Evolutionary conservation across 2,113 vertebrate species (phyloP).

Genomic region (Callocephalon fimbriatum): DNA sequence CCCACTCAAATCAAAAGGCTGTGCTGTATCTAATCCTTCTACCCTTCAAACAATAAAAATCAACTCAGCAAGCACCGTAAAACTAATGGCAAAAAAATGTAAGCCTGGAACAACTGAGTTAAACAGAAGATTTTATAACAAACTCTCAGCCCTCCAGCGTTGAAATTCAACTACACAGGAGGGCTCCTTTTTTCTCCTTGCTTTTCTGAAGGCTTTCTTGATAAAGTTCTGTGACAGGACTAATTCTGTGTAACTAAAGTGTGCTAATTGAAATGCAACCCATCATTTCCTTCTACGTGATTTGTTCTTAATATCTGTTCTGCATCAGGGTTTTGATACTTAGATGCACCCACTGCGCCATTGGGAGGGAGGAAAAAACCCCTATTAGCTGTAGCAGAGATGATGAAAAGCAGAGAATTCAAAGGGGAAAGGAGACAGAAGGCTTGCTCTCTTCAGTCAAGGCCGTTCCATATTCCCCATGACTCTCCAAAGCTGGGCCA

Average conservation of each 20-base stretch:
- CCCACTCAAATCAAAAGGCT: constrained; percentile 35
- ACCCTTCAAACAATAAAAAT: constrained; percentile 48
- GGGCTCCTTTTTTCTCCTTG: not conserved
- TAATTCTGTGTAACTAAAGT: constrained; percentile 31
- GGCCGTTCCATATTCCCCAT: not conserved
- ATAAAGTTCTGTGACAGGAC: constrained; percentile 31
- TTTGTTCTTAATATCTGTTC: constrained; percentile 44
- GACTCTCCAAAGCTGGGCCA: not conserved
- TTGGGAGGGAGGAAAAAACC: not conserved
- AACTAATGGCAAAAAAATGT: not conserved
- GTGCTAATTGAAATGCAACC: constrained; percentile 53
- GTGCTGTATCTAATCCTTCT: constrained; percentile 47
- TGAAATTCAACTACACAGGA: constrained; percentile 36
- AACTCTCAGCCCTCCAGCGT: not conserved
- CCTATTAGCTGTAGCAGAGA: constrained; percentile 18
- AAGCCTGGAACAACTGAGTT: constrained; percentile 34
- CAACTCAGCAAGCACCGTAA: constrained; percentile 18
- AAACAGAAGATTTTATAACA: constrained; percentile 46
- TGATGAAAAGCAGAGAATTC: constrained; percentile 45
- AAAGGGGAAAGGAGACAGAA: constrained; percentile 47
- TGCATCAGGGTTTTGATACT: constrained; percentile 33
- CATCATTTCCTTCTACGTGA: constrained; percentile 53
- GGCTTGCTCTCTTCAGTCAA: not conserved
- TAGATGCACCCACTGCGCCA: constrained; percentile 34
- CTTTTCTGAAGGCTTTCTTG: constrained; percentile 4